A percentile compares a stretch with the other conserved stretches of the same genome.
phyloP scores from a whole-genome alignment of 1,140 invertebrate genomes.

The Eciton burchellii region DNA sequence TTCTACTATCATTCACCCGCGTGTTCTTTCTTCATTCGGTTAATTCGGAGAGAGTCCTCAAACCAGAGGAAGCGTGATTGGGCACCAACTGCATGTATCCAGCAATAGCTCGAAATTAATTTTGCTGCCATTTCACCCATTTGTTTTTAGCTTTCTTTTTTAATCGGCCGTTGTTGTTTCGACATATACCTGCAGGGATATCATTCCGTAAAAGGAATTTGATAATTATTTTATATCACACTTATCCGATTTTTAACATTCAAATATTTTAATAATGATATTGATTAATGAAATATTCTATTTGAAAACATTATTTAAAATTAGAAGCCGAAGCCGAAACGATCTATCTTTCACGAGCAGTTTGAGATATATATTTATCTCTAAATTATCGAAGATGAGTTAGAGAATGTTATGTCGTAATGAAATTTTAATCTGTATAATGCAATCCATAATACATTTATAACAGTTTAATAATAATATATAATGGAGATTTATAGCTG shows the following conservation, averaged over 20 bases:
- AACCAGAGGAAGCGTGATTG: too few relatives aligned
- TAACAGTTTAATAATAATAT: constrained; percentile 20
- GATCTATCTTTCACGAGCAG: not conserved
- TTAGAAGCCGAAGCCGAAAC: not conserved
- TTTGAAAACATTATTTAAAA: not conserved
- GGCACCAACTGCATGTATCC: constrained; percentile 4
- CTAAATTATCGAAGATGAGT: constrained; percentile 8
- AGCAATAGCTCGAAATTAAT: constrained; percentile 39
- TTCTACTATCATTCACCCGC: constrained; percentile 61
- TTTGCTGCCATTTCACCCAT: not conserved
- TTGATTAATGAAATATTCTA: constrained; percentile 9
- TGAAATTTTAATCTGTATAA: constrained; percentile 31
- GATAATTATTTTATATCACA: not conserved
- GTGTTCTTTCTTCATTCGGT: not conserved
- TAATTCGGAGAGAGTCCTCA: too few relatives aligned
- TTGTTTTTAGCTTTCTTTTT: not conserved
- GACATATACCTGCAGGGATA: not conserved
- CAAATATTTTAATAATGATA: constrained; percentile 4
- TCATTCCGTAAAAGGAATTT: too few relatives aligned
- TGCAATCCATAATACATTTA: not conserved
- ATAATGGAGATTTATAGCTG: not conserved
- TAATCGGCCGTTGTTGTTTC: constrained; percentile 13
- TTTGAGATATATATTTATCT: constrained; percentile 5
- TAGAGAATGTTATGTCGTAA: constrained; percentile 3
- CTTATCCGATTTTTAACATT: constrained; percentile 8